A percentile compares a stretch with the other conserved stretches of the same genome.
Evolutionary conservation across 92 coral and sea anemone species (phyloP).

Genomic region (Desmophyllum pertusum): DNA sequence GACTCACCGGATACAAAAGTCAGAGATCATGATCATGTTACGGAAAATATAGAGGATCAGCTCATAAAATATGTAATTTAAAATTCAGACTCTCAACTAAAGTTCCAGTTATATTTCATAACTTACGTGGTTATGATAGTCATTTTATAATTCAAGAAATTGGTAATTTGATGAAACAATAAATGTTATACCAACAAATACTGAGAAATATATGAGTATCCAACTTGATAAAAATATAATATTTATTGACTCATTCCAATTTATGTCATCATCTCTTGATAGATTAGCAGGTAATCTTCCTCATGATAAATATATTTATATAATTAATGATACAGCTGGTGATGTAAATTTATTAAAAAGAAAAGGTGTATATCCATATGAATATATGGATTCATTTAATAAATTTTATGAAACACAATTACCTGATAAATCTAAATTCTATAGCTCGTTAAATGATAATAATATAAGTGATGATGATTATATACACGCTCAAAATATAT

Average conservation of each 20-base stretch:
- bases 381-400: not conserved
- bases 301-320: not conserved
- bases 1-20: not conserved
- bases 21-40: conserved; percentile 29
- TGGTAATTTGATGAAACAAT: not conserved
- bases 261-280: conserved; percentile 10
- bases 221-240: conserved; percentile 7
- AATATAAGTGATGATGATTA: no score
- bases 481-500: not conserved
- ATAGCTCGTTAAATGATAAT: no score
- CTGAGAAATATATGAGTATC: conserved; percentile 40
- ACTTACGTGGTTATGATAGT: no score
- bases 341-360: not conserved
- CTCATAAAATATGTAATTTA: no score
- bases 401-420: no score
- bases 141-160: no score
- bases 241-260: conserved; percentile 32
- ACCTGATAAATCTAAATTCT: no score
- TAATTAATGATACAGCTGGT: no score
- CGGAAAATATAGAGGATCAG: conserved; percentile 1
- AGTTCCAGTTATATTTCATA: no score
- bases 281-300: conserved; percentile 25
- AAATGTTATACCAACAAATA: conserved; percentile 16
- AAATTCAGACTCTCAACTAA: no score
- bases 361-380: conserved; percentile 38